Evolutionary conservation across 1,140 invertebrate species (phyloP).

Genomic region (Dufourea novaeangliae): DNA sequence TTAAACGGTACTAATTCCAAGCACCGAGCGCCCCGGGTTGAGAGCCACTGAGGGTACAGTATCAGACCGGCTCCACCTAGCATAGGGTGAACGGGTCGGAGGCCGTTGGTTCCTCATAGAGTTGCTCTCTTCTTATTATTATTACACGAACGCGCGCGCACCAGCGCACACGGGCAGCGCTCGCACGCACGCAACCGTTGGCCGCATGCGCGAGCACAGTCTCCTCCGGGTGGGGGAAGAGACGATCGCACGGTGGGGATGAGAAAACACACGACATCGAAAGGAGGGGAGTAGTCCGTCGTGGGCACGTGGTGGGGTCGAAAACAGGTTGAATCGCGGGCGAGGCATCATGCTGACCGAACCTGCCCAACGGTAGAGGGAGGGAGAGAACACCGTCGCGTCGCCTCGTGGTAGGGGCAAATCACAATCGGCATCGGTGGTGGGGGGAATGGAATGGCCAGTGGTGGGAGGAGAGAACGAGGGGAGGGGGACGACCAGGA

Average conservation of each 20-base stretch:
- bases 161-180: conserved; percentile 50
- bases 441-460: not conserved
- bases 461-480: conserved; percentile 36
- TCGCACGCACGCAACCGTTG: conserved; percentile 50
- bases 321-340: conserved; percentile 79
- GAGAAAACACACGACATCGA: conserved; percentile 41
- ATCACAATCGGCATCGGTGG: conserved; percentile 45
- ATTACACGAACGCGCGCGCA: conserved; percentile 71
- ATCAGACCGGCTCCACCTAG: conserved; percentile 80
- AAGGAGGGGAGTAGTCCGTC: conserved; percentile 49
- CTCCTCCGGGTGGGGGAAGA: conserved; percentile 14
- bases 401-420: conserved; percentile 48
- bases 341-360: conserved; percentile 71
- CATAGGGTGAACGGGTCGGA: conserved; percentile 80
- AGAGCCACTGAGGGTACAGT: conserved; percentile 74
- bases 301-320: conserved; percentile 61
- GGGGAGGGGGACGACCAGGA: conserved; percentile 47
- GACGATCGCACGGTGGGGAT: conserved; percentile 27
- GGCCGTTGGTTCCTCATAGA: conserved; percentile 81
- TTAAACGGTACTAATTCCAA: no score
- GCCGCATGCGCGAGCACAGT: conserved; percentile 62
- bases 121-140: conserved; percentile 80
- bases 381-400: conserved; percentile 23
- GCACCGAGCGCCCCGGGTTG: conserved; percentile 53
- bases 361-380: conserved; percentile 19